phyloP scores from a whole-genome alignment of 2,113 vertebrate genomes.

The Alligator sinensis region DNA sequence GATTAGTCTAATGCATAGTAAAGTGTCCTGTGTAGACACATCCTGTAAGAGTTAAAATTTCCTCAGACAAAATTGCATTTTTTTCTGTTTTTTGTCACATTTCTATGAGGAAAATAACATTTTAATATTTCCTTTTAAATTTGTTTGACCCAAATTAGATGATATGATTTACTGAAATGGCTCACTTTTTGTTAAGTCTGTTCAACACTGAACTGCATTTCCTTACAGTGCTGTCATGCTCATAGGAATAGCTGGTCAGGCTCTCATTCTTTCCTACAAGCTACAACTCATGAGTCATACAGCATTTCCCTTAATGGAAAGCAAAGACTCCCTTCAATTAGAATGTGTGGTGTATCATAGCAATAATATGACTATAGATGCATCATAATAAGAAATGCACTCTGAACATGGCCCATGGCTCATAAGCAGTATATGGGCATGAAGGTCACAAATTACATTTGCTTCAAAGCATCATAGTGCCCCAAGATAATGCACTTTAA shows the following conservation, averaged over 20 bases:
- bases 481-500: background rate
- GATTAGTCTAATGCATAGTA: background rate
- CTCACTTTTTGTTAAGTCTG: background rate
- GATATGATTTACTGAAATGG: background rate
- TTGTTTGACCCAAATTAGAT: background rate
- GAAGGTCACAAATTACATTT: background rate
- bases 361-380: background rate
- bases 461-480: rapidly evolving
- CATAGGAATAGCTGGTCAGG: background rate
- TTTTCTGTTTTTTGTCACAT: background rate
- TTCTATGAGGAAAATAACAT: background rate
- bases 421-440: background rate
- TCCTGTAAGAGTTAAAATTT: background rate
- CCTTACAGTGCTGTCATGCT: background rate
- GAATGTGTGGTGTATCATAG: background rate
- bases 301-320: background rate
- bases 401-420: too few relatives aligned
- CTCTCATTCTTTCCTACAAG: too few relatives aligned
- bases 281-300: background rate
- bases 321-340: background rate
- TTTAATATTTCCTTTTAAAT: background rate
- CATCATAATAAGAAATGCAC: background rate
- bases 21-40: too few relatives aligned
- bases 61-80: background rate
- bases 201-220: background rate